Conservation (phyloP, 2,797 vertebrate genomes). For the Pyrocephalus nanus region DNA sequence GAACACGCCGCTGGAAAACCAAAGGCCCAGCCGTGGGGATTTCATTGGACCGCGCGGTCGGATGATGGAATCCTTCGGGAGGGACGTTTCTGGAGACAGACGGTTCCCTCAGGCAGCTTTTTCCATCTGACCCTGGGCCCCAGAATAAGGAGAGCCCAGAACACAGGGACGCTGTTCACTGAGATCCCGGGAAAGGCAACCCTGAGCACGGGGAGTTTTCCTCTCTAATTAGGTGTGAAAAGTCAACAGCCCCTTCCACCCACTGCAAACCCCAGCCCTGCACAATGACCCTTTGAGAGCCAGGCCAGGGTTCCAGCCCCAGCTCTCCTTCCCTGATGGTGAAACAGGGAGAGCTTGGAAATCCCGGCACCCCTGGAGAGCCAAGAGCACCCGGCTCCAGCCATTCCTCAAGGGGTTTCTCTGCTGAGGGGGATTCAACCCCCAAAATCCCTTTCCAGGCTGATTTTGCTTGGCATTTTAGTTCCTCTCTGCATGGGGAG, state of each 20-base stretch:
- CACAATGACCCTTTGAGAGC: conserved; percentile 19
- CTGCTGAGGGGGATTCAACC: background rate
- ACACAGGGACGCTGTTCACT: conserved; percentile 16
- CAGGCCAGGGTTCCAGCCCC: background rate
- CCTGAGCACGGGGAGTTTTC: conserved; percentile 3
- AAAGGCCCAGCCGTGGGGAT: background rate
- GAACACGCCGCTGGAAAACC: background rate
- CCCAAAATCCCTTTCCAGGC: background rate
- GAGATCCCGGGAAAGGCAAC: background rate
- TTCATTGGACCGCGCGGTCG: background rate
- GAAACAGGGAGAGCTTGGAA: background rate
- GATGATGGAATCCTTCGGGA: conserved; percentile 22
- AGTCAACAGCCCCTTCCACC: conserved; percentile 35
- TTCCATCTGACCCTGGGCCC: conserved; percentile 40
- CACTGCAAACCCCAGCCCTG: background rate
- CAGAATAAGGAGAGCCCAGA: background rate
- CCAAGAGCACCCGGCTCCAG: fast-evolving
- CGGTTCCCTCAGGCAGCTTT: background rate
- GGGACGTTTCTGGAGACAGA: conserved; percentile 24
- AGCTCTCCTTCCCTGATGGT: background rate
- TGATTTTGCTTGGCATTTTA: background rate
- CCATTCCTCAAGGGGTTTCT: background rate
- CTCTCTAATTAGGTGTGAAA: conserved; percentile 60
- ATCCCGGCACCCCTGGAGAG: background rate
- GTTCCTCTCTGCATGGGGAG: background rate